phyloP scores from a whole-genome alignment of 1,140 invertebrate species.

The Episyrphus balteatus region DNA sequence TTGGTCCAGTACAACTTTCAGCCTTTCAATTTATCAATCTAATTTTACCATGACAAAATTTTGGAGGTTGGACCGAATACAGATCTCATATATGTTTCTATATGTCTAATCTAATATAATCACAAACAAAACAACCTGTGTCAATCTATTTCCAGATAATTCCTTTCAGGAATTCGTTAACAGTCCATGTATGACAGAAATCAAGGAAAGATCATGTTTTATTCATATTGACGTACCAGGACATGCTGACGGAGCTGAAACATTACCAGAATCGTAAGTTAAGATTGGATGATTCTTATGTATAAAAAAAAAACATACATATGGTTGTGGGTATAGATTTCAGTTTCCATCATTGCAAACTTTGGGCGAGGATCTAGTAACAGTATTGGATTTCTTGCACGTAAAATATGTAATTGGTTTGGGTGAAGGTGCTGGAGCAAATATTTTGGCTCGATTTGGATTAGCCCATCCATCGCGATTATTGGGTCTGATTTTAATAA shows the following conservation, averaged over 20 bases:
- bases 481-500: slow-evolving; percentile 71
- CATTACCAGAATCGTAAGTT: slow-evolving; percentile 53
- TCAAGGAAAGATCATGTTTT: slow-evolving; percentile 75
- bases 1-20: too few species aligned
- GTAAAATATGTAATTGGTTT: slow-evolving; percentile 69
- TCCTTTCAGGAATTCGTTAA: slow-evolving; percentile 67
- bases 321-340: slow-evolving; percentile 42
- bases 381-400: slow-evolving; percentile 69
- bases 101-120: too few species aligned
- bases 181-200: slow-evolving; percentile 70
- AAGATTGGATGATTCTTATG: slow-evolving; percentile 3
- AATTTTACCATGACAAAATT: too few species aligned
- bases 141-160: slow-evolving; percentile 42
- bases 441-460: slow-evolving; percentile 75
- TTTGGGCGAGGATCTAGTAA: slow-evolving; percentile 72
- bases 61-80: too few species aligned
- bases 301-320: neutral
- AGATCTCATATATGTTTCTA: too few species aligned
- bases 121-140: too few species aligned
- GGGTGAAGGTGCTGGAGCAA: slow-evolving; percentile 83
- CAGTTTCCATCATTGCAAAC: slow-evolving; percentile 73
- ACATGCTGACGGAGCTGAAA: slow-evolving; percentile 69
- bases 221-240: slow-evolving; percentile 83
- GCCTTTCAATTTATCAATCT: too few species aligned
- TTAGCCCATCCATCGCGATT: slow-evolving; percentile 62